Conservation (phyloP, 92 coral and sea anemone species). For the Porites cylindrica region DNA sequence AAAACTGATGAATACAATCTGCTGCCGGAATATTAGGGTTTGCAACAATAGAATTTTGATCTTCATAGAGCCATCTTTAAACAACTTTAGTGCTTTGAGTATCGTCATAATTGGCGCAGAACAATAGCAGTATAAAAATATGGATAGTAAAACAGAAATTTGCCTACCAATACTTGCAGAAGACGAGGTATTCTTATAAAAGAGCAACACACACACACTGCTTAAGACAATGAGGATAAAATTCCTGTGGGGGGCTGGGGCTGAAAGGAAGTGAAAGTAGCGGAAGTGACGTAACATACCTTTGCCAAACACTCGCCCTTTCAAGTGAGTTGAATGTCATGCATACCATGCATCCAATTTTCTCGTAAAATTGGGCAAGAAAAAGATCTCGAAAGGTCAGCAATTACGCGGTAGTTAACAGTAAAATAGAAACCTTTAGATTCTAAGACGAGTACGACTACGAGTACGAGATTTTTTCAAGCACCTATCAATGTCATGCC, state of each 20-base stretch:
- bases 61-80: neutral
- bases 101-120: neutral
- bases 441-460: too few relatives aligned
- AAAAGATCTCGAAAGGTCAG: too few relatives aligned
- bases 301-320: neutral
- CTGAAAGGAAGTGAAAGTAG: neutral
- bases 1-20: neutral
- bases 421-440: too few relatives aligned
- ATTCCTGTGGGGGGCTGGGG: slow-evolving; percentile 26
- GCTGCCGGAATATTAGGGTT: neutral
- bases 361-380: neutral
- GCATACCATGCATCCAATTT: neutral
- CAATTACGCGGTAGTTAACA: too few relatives aligned
- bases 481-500: too few relatives aligned
- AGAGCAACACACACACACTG: neutral
- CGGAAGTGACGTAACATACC: slow-evolving; percentile 10
- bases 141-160: too few relatives aligned
- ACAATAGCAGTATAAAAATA: too few relatives aligned
- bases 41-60: neutral
- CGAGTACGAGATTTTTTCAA: too few relatives aligned
- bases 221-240: neutral
- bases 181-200: neutral
- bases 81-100: neutral
- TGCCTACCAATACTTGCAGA: neutral
- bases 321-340: slow-evolving; percentile 16